These are phyloP conservation scores for Bubalus kerabau DNA, from an alignment of 2,113 vertebrate genomes.

Conservation along the genomic window DNA sequence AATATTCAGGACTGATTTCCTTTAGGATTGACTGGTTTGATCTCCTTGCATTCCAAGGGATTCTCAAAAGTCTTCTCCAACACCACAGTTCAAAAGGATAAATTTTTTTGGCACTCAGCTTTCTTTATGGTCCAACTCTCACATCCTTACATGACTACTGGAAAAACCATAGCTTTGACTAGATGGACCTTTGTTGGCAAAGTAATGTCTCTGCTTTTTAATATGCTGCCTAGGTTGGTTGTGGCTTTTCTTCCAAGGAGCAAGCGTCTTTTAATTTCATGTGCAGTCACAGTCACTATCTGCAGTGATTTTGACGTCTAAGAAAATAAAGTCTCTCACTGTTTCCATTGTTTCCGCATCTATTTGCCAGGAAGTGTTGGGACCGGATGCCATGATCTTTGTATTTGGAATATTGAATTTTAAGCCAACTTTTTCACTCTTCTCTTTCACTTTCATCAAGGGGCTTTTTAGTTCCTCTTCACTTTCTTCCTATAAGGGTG, in stretches of 20 bases:
- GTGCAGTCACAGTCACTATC: neutral
- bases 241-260: neutral
- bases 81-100: neutral
- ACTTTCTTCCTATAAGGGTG: neutral
- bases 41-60: neutral
- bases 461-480: neutral
- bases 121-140: neutral
- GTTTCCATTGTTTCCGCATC: neutral
- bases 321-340: neutral
- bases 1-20: neutral
- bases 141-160: neutral
- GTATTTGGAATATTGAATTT: neutral
- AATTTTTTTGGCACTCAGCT: rapidly evolving
- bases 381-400: neutral
- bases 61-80: neutral
- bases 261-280: neutral
- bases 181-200: neutral
- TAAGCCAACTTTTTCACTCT: neutral
- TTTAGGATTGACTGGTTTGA: neutral
- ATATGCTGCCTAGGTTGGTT: neutral
- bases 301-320: neutral
- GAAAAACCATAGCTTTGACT: neutral
- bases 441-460: neutral
- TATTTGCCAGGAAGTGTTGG: neutral
- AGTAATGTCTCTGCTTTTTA: neutral